Evolutionary conservation across 2,797 vertebrate genomes (phyloP).

Genomic region (Dendrocincla tyrannina): DNA sequence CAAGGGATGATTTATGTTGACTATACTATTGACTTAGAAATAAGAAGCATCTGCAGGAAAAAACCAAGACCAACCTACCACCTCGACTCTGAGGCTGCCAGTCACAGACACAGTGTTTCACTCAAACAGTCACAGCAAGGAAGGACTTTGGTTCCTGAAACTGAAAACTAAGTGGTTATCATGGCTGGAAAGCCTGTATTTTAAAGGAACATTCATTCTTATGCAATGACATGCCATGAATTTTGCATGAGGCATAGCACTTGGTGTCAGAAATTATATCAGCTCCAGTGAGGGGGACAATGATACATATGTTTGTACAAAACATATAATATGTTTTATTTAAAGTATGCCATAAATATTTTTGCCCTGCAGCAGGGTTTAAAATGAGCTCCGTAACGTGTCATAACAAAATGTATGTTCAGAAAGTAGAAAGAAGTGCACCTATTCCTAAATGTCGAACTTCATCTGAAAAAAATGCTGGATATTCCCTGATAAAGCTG

Average conservation of each 20-base stretch:
- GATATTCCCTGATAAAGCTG: slow-evolving; percentile 49
- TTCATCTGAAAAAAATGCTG: slow-evolving; percentile 27
- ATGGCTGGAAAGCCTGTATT: slow-evolving; percentile 32
- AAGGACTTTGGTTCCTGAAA: slow-evolving; percentile 26
- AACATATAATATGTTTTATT: slow-evolving; percentile 80
- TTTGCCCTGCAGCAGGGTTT: slow-evolving; percentile 75
- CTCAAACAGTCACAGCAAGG: neutral
- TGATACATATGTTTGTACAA: slow-evolving; percentile 79
- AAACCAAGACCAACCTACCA: neutral
- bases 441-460: slow-evolving; percentile 55
- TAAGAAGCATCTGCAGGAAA: neutral
- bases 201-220: slow-evolving; percentile 59
- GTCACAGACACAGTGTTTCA: neutral
- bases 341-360: slow-evolving; percentile 77
- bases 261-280: slow-evolving; percentile 76
- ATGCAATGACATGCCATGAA: slow-evolving; percentile 73
- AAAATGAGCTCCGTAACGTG: slow-evolving; percentile 62
- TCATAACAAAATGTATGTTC: slow-evolving; percentile 56
- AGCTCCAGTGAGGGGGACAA: slow-evolving; percentile 72
- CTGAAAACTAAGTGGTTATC: slow-evolving; percentile 42
- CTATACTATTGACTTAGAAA: neutral
- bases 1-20: neutral
- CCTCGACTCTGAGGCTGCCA: neutral
- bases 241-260: slow-evolving; percentile 73
- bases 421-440: slow-evolving; percentile 56